Conservation (phyloP, 1,140 invertebrate species). For the Lepeophtheirus salmonis region DNA sequence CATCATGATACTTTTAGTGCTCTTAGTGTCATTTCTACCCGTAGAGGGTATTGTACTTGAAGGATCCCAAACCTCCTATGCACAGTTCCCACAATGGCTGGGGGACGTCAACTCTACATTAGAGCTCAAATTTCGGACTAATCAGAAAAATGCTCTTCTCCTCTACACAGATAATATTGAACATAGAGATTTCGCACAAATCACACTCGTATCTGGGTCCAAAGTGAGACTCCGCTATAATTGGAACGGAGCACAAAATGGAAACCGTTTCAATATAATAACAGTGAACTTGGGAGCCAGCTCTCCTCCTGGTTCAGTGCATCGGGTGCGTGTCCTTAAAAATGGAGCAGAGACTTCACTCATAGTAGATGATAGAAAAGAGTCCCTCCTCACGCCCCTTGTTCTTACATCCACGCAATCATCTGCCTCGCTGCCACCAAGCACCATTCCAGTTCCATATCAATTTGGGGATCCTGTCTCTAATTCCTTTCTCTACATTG, state of each 20-base stretch:
- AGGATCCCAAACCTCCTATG: slow-evolving; percentile 14
- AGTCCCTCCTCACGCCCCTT: background rate
- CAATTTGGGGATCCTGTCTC: slow-evolving; percentile 22
- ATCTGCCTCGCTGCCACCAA: background rate
- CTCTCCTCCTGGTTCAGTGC: background rate
- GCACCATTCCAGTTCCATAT: background rate
- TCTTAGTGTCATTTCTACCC: background rate
- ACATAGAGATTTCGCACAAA: background rate
- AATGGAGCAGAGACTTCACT: background rate
- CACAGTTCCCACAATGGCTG: slow-evolving; percentile 11
- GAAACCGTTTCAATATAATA: background rate
- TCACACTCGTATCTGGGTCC: background rate
- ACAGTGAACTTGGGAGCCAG: background rate
- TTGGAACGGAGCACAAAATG: background rate
- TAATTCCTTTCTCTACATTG: slow-evolving; percentile 76
- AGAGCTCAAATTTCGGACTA: background rate
- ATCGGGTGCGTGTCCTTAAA: slow-evolving; percentile 4
- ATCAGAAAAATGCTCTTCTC: background rate
- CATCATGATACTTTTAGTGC: background rate
- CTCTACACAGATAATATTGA: slow-evolving; percentile 12
- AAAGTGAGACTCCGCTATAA: background rate
- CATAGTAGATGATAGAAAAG: slow-evolving; percentile 1
- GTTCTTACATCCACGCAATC: background rate
- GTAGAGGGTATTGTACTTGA: slow-evolving; percentile 5
- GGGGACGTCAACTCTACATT: slow-evolving; percentile 9